Conservation (phyloP, 1,140 invertebrate genomes). For the Limonius californicus region DNA sequence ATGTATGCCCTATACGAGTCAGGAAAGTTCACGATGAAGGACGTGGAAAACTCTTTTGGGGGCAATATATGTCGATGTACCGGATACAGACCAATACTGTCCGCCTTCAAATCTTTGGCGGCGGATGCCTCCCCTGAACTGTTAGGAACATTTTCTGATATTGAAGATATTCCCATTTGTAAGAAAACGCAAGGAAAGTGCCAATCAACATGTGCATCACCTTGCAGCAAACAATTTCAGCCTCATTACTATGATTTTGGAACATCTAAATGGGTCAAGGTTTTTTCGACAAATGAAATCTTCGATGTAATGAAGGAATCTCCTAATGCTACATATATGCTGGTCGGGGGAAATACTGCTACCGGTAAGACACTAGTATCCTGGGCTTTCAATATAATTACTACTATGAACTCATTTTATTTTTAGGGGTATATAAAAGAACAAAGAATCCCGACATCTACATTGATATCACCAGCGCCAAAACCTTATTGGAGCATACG, state of each 20-base stretch:
- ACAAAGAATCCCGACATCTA: constrained; percentile 53
- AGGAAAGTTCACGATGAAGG: constrained; percentile 55
- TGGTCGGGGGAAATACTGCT: constrained; percentile 41
- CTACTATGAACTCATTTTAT: background rate
- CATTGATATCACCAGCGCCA: constrained; percentile 68
- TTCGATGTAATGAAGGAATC: constrained; percentile 20
- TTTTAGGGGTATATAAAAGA: constrained; percentile 58
- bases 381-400: background rate
- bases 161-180: constrained; percentile 51
- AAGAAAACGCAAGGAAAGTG: constrained; percentile 24
- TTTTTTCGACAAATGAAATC: constrained; percentile 13
- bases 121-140: constrained; percentile 54
- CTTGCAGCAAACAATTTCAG: background rate
- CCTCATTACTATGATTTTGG: background rate
- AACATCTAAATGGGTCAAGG: constrained; percentile 21
- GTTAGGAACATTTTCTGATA: constrained; percentile 53
- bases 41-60: constrained; percentile 40
- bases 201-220: constrained; percentile 10
- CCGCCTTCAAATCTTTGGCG: constrained; percentile 75
- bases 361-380: constrained; percentile 31
- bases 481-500: constrained; percentile 55
- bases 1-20: constrained; percentile 62
- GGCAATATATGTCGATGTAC: constrained; percentile 75
- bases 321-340: constrained; percentile 33
- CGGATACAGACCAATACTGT: constrained; percentile 80